These are phyloP conservation scores for Calcarius lapponicus DNA, from an alignment of 2,797 vertebrate species.

Conservation along the genomic window DNA sequence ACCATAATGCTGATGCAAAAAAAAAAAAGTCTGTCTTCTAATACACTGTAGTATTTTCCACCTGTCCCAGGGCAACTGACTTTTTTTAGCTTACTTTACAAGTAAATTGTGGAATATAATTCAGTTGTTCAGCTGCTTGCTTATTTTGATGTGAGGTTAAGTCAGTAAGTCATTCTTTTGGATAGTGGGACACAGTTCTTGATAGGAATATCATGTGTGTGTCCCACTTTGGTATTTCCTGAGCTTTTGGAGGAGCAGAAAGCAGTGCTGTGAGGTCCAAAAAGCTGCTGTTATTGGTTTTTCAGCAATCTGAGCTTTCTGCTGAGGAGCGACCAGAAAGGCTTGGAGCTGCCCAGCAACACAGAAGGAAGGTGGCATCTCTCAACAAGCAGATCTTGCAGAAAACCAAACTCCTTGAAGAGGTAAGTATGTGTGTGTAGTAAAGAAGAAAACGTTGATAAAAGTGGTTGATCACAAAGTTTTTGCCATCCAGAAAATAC, in stretches of 20 bases:
- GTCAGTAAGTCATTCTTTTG: not conserved
- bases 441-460: not conserved
- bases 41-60: not conserved
- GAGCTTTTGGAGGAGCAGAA: not conserved
- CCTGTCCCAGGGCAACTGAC: not conserved
- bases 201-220: not conserved
- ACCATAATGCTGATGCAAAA: not conserved
- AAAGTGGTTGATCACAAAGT: not conserved
- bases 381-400: conserved; percentile 91
- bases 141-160: not conserved
- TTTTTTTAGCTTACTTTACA: not conserved
- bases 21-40: not conserved
- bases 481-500: not conserved
- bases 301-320: conserved; percentile 85
- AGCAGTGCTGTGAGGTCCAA: not conserved
- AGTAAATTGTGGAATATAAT: not conserved
- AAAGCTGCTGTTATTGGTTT: not conserved
- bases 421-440: conserved; percentile 74
- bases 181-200: not conserved
- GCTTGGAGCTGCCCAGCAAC: conserved; percentile 87
- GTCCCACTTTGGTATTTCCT: not conserved
- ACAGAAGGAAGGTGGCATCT: conserved; percentile 83
- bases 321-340: conserved; percentile 88
- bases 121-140: not conserved
- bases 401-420: conserved; percentile 85